Evolutionary conservation across 2,888 invertebrate genomes (phyloP).

Genomic region (Lasioglossum calceatum): DNA sequence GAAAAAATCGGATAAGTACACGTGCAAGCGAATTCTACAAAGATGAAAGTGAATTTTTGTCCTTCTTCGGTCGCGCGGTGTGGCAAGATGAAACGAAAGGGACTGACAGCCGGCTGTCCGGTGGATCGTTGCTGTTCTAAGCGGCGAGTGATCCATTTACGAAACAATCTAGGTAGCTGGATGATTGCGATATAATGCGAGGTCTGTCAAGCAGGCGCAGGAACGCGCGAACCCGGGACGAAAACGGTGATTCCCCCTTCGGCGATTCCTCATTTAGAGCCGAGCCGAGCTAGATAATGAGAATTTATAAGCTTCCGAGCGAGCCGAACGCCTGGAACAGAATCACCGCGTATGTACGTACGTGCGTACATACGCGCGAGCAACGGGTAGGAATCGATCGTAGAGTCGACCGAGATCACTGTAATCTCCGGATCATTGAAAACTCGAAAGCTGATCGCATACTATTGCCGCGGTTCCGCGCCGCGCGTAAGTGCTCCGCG

Average conservation of each 20-base stretch:
- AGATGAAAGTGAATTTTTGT: not conserved
- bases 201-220: slow-evolving; percentile 39
- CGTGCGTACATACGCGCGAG: not conserved
- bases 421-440: slow-evolving; percentile 58
- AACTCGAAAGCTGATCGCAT: slow-evolving; percentile 34
- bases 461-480: slow-evolving; percentile 37
- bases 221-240: not conserved
- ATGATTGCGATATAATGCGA: slow-evolving; percentile 59
- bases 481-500: slow-evolving; percentile 26
- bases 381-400: slow-evolving; percentile 33
- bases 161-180: slow-evolving; percentile 57
- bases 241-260: slow-evolving; percentile 13
- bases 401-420: slow-evolving; percentile 17
- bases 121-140: not conserved
- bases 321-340: not conserved
- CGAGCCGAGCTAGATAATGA: slow-evolving; percentile 23
- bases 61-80: not conserved
- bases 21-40: not conserved
- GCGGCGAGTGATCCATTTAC: slow-evolving; percentile 57
- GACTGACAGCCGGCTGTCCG: not conserved
- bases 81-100: not conserved
- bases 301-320: slow-evolving; percentile 58
- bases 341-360: slow-evolving; percentile 10
- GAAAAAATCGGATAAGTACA: not conserved
- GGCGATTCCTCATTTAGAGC: slow-evolving; percentile 29